phyloP scores from a whole-genome alignment of 2,113 vertebrate species.

The Phrynosoma platyrhinos region DNA sequence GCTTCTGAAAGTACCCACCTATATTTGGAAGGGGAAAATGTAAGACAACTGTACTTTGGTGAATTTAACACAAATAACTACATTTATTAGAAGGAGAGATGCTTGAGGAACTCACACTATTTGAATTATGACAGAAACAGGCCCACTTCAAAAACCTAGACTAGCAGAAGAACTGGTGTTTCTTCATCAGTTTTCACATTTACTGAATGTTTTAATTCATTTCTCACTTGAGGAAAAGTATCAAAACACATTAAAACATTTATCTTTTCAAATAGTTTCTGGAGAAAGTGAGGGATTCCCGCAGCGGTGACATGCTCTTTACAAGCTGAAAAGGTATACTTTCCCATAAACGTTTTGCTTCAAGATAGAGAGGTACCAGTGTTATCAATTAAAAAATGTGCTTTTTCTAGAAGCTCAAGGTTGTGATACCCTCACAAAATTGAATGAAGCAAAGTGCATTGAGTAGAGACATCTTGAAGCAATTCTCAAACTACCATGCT shows the following conservation, averaged over 20 bases:
- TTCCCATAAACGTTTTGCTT: not conserved
- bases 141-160: not conserved
- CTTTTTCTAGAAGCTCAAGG: not conserved
- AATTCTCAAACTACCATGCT: no score
- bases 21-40: not conserved
- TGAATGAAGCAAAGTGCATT: no score
- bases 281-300: not conserved
- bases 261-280: not conserved
- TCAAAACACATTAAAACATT: not conserved
- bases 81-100: not conserved
- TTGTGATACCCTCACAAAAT: no score
- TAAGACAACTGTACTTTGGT: not conserved
- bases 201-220: not conserved
- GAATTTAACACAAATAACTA: not conserved
- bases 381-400: not conserved
- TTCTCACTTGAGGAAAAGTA: not conserved
- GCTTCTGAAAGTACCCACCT: not conserved
- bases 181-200: not conserved
- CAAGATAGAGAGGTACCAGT: not conserved
- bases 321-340: not conserved
- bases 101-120: not conserved
- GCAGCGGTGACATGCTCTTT: no score
- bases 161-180: not conserved
- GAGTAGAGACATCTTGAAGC: no score
- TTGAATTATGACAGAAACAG: not conserved